Evolutionary conservation across 2,113 vertebrate genomes (phyloP).

Genomic region (Shinisaurus crocodilurus): DNA sequence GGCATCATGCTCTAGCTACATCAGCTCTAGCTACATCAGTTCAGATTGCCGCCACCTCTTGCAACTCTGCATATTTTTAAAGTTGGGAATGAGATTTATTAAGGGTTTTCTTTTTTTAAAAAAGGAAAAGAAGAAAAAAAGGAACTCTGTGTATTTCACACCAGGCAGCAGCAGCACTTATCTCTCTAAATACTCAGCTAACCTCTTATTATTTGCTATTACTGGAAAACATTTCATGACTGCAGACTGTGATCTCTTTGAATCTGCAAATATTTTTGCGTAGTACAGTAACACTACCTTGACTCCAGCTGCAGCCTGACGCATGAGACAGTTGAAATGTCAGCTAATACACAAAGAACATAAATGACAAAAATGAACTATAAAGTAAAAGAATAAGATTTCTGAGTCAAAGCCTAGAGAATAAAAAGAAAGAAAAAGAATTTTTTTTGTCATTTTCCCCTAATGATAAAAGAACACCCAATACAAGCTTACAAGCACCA

Average conservation of each 20-base stretch:
- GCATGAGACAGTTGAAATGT: slow-evolving; percentile 5
- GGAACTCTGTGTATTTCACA: neutral
- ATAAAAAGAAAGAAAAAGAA: neutral
- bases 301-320: neutral
- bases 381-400: neutral
- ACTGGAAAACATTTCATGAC: neutral
- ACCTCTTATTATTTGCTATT: slow-evolving; percentile 2
- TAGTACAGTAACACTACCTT: neutral
- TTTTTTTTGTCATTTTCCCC: neutral
- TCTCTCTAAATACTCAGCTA: neutral
- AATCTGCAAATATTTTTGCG: slow-evolving; percentile 6
- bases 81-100: neutral
- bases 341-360: neutral
- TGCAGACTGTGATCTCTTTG: neutral
- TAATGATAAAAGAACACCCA: neutral
- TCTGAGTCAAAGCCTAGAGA: neutral
- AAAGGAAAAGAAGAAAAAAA: no score
- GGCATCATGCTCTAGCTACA: neutral
- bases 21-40: neutral
- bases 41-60: neutral
- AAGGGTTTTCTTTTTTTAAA: neutral
- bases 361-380: neutral
- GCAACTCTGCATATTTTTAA: neutral
- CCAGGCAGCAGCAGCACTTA: neutral
- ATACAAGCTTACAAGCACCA: neutral